A percentile compares a stretch with the other conserved stretches of the same genome.
Evolutionary conservation across 1,140 invertebrate genomes (phyloP).

Genomic region (Microplitis demolitor): DNA sequence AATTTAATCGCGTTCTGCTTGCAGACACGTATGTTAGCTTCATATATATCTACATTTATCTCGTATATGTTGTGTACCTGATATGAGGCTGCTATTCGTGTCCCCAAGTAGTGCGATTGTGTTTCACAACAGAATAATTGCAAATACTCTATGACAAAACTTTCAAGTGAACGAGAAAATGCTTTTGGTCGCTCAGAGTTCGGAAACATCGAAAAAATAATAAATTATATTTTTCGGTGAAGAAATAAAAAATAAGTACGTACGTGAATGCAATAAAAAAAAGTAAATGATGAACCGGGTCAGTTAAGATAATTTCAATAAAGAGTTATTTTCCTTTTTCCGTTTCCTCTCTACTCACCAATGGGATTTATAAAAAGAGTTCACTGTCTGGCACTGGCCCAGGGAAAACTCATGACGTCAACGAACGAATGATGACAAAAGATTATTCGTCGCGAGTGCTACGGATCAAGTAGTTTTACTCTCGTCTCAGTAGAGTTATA

Average conservation of each 20-base stretch:
- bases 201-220: not conserved
- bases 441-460: not conserved
- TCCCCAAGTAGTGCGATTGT: too few species aligned
- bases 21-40: not conserved
- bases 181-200: not conserved
- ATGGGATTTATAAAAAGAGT: constrained; percentile 4
- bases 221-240: not conserved
- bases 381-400: constrained; percentile 1
- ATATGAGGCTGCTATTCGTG: too few species aligned
- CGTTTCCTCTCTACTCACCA: not conserved
- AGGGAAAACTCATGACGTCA: constrained; percentile 14
- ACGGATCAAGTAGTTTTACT: not conserved
- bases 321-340: not conserved
- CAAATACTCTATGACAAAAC: too few species aligned
- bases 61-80: not conserved
- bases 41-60: not conserved
- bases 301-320: constrained; percentile 7
- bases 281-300: constrained; percentile 1
- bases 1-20: constrained; percentile 11
- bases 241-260: not conserved
- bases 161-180: too few species aligned
- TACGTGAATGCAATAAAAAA: not conserved
- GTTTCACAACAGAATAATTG: too few species aligned
- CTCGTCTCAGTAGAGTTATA: not conserved
- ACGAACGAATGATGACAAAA: constrained; percentile 3